Evolutionary conservation across 1,140 invertebrate species (phyloP), one percentile per base, ranked within the genome.

Genomic region (Drepana arcuata): DNA sequence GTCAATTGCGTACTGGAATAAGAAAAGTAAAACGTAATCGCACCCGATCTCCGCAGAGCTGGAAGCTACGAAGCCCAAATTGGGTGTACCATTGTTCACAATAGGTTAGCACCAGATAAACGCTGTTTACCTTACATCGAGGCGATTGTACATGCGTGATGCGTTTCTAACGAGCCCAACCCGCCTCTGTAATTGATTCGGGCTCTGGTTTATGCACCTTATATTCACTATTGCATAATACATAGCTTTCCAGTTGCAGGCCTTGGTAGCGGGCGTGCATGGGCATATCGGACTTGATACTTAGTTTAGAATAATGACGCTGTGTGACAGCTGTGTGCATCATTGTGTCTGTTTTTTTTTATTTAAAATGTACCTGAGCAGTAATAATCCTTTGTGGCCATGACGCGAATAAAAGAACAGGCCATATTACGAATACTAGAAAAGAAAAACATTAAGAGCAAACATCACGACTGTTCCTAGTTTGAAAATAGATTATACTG

Each of bases 181-280:
- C 52, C 58, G 58, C 52, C 56, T 51, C 64, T 43, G 59, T 77
- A 79, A 81, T 80, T 78, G 73, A 80, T 75, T 78, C 73, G 63
- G 63, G 57, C 58, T 47, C 58, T 67, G 63, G 47, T 74, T 78
- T 78, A 81, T 78, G 65, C 73, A 53, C 54, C 43, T 66, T 77
- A 74, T 75, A 80, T 81, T 78, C 71, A 62, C 66, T 70, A 75
- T 79, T 79, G 77, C 72, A 81, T 81, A 81, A 81, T 71, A 75
- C 71, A 81, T 77, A 50, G 40, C 46, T 37, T 45, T 48, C 32
- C 41, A 43, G 25, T 51, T 37, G 44, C 39, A 24, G 38, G 35
- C 49, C 33, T 43, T 32, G 42, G 34, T 42, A 48, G 37, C 10
- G 43, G 41, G 34, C 38, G 32, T 40, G 25, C 14, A 37, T 16